Evolutionary conservation across 1,140 invertebrate species (phyloP).

Genomic region (Aphaenogaster ashmeadi): DNA sequence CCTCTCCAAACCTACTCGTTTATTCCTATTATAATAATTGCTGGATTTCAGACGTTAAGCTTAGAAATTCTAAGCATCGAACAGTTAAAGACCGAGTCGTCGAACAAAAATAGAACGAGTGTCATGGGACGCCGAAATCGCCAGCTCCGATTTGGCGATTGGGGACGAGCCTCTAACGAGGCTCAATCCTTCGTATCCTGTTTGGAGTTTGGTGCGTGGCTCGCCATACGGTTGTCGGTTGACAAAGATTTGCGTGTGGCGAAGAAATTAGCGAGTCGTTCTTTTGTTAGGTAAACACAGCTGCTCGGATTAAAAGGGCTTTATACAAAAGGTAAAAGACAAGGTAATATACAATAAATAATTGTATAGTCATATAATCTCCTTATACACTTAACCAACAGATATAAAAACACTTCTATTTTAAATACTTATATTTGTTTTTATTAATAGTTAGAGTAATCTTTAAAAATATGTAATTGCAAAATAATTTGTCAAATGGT

Average conservation of each 20-base stretch:
- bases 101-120: slow-evolving; percentile 23
- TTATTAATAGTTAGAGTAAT: not conserved
- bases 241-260: slow-evolving; percentile 35
- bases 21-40: not conserved
- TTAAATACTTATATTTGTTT: not conserved
- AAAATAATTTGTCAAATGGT: not conserved
- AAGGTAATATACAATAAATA: not conserved
- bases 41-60: not conserved
- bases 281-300: slow-evolving; percentile 2
- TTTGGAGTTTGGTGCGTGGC: slow-evolving; percentile 46
- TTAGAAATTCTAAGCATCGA: slow-evolving; percentile 30
- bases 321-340: not conserved
- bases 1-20: not conserved
- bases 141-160: slow-evolving; percentile 61
- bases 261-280: slow-evolving; percentile 37
- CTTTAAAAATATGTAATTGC: not conserved
- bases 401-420: not conserved
- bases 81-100: not conserved
- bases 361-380: not conserved
- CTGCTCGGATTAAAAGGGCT: not conserved
- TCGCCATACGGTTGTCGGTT: slow-evolving; percentile 32
- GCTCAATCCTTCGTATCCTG: slow-evolving; percentile 62
- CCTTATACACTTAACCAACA: not conserved
- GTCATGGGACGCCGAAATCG: slow-evolving; percentile 53
- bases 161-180: slow-evolving; percentile 45